Base-by-base conservation (phyloP, 2,888 invertebrate species). In the Limnephilus lunatus region DNA sequence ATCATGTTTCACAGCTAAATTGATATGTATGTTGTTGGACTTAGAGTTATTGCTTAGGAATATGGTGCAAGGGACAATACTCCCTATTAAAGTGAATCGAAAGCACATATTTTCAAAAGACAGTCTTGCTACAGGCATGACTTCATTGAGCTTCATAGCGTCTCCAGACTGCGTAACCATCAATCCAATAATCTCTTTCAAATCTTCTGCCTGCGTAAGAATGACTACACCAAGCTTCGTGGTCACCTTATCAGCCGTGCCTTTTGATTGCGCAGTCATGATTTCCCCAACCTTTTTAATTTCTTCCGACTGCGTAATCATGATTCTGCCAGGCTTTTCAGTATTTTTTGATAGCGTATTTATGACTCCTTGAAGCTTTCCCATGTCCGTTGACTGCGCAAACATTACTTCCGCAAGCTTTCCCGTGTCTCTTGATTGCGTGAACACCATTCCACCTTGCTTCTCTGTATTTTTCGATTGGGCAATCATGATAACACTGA, bases 21-120 rank as follows among this genome's bases (percentile, higher is more conserved):
- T 93, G 93, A 93, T 93, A 93, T 93, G 93, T 92, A 86, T 93
- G 80, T 89, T 83, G 87, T 91, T 82, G 68, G 68, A 32, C 89
- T 92, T 93, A 92, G 81, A 90, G 31, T 31, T 30, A 81, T 30
- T 25, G 25, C 91, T 91, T 89, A 91, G 15, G 30, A 32, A 83
- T 89, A 91, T 31, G 32, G 89, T 91, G 91, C 89, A 25, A 82
- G 91, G 91, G 80, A 89, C n/a, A 81, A 88, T 35, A 82, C 32
- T 85, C 89, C 91, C 91, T 30, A 53, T 89, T 83, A 91, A 83
- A 85, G 91, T 91, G 89, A 89, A 89, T 48, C 88, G 81, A 91
- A 93, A 93, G 92, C 93, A 93, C 91, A 92, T 91, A 83, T 91
- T 93, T 89, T 92, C 92, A 91, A 90, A 91, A 85, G 86, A 91